phyloP scores from a whole-genome alignment of 2,797 vertebrate genomes.

The Platyrinchus mystaceus region DNA sequence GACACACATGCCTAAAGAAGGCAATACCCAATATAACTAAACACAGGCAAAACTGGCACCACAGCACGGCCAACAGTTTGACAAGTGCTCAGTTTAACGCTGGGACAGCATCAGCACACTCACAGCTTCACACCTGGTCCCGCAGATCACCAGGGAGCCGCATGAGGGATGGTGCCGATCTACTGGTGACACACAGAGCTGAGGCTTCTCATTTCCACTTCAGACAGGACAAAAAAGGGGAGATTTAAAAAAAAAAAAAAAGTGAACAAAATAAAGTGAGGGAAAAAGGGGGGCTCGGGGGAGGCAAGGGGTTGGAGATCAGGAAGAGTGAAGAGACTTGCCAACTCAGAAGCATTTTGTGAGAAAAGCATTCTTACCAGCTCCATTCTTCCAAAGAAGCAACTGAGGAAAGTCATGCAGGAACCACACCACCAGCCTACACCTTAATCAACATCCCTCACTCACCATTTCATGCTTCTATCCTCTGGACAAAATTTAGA shows the following conservation, averaged over 20 bases:
- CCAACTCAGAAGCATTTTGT: neutral
- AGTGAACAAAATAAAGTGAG: neutral
- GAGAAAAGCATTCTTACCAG: neutral
- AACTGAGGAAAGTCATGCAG: rapidly evolving
- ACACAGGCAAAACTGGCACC: neutral
- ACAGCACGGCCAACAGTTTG: neutral
- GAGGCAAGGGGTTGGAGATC: neutral
- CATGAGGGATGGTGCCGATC: rapidly evolving
- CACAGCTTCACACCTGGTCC: neutral
- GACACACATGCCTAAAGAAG: neutral
- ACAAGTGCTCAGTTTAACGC: neutral
- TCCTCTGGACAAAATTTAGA: neutral
- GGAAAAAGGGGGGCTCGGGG: rapidly evolving
- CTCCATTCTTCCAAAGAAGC: neutral
- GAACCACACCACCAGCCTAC: neutral
- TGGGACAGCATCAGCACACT: neutral
- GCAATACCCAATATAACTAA: neutral
- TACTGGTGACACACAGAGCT: rapidly evolving
- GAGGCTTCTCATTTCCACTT: neutral
- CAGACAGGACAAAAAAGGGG: rapidly evolving
- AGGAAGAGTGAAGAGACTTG: neutral
- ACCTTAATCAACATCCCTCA: neutral
- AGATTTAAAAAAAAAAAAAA: neutral
- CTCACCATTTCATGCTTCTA: neutral
- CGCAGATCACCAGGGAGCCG: neutral